phyloP scores from a whole-genome alignment of 1,140 invertebrate species.

The Tetragnatha versicolor region DNA sequence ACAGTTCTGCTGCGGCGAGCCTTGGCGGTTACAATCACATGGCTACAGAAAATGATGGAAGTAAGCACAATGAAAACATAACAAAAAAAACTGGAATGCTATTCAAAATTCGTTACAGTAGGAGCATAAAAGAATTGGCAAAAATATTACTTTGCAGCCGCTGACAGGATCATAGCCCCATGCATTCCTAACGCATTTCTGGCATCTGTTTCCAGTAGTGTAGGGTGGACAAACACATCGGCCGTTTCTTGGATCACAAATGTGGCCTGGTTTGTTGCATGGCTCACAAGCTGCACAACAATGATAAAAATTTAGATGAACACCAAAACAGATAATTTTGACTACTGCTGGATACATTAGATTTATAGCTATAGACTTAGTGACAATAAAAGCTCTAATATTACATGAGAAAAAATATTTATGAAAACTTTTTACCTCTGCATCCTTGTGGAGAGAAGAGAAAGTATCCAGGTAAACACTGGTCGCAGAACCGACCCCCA shows the following conservation, averaged over 20 bases:
- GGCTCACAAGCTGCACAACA: slow-evolving; percentile 75
- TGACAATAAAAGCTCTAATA: too few relatives aligned
- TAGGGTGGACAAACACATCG: slow-evolving; percentile 85
- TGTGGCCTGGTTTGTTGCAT: slow-evolving; percentile 80
- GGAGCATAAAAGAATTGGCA: background rate
- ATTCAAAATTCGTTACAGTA: background rate
- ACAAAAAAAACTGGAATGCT: background rate
- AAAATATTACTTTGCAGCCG: slow-evolving; percentile 74
- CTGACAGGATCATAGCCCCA: slow-evolving; percentile 77
- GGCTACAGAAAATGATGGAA: background rate
- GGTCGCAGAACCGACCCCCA: slow-evolving; percentile 78
- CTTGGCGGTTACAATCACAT: slow-evolving; percentile 78
- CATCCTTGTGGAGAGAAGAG: slow-evolving; percentile 79
- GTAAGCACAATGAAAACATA: background rate
- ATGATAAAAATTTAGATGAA: too few relatives aligned
- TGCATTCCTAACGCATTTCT: slow-evolving; percentile 77
- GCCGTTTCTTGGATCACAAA: slow-evolving; percentile 85
- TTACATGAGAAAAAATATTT: background rate
- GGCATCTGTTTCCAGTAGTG: slow-evolving; percentile 77
- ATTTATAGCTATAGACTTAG: too few relatives aligned
- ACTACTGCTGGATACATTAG: too few relatives aligned
- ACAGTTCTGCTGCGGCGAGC: slow-evolving; percentile 77
- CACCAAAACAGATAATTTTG: too few relatives aligned
- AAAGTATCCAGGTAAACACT: slow-evolving; percentile 80
- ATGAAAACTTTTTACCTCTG: slow-evolving; percentile 6